Evolutionary conservation across 2,888 invertebrate genomes (phyloP), one percentile per base, ranked within the genome.

Genomic region (Melitaea athalia): DNA sequence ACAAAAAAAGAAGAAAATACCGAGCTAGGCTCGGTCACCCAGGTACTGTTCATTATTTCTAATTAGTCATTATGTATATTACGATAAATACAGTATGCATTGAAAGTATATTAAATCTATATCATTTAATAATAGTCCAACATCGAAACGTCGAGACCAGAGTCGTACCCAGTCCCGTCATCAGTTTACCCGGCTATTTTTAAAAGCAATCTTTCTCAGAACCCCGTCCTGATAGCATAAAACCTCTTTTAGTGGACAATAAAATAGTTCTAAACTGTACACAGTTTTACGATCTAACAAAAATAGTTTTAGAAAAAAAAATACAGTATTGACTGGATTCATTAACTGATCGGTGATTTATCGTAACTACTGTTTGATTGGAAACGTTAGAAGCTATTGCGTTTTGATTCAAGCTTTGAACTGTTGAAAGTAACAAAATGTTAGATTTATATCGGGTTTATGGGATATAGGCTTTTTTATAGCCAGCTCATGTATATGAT

Each of bases 171-270:
- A 43, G 47, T 55, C 24, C 15, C 47, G 33, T 61, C 43, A 59
- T 55, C n/a, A 57, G n/a, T 59, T 43, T 52, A 15, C 15, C 24
- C 49, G 17, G 12, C 71, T 73, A 73, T 71, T 71, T 71, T 69
- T 68, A 73, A 66, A 63, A 24, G 24, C 60, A 69, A 82, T 84
- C 77, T 72, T 76, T 78, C 79, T 75, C 70, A 68, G 75, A 81
- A 79, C 75, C 33, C 53, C 24, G 53, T 24, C 77, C 49, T 66
- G 68, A 71, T 71, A 71, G 68, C 66, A 60, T 71, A 64, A 71
- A 87, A 86, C 85, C 85, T 81, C 85, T 86, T 88, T 88, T 87
- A 86, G 84, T 84, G 83, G 83, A 88, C 88, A 89, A 88, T 89
- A 89, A 89, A 83, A 75, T 50, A 66, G 80, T 79, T 55, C 57